Evolutionary conservation across 2,113 vertebrate species (phyloP).

Genomic region (Atherinomorus stipes): DNA sequence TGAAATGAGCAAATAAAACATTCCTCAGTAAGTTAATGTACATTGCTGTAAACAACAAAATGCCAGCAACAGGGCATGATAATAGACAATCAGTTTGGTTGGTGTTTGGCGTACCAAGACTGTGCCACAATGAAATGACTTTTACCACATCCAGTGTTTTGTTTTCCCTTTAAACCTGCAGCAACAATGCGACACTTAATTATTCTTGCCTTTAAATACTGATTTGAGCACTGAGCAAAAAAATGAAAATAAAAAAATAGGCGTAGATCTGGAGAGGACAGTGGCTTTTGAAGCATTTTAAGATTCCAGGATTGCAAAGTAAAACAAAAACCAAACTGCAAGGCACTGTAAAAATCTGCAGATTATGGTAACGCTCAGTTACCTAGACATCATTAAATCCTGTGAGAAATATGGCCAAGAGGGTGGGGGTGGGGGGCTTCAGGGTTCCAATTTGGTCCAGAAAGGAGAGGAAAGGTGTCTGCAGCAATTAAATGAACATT

Average conservation of each 20-base stretch:
- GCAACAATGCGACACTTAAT: slow-evolving; percentile 12
- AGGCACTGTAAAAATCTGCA: slow-evolving; percentile 81
- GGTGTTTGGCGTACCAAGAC: slow-evolving; percentile 60
- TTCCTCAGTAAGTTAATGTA: slow-evolving; percentile 74
- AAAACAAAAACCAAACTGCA: slow-evolving; percentile 67
- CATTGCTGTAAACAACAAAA: slow-evolving; percentile 78
- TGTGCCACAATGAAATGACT: slow-evolving; percentile 34
- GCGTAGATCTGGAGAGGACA: slow-evolving; percentile 3
- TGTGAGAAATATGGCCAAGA: slow-evolving; percentile 41
- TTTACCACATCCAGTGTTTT: slow-evolving; percentile 22
- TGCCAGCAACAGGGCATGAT: slow-evolving; percentile 54
- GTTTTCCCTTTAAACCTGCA: slow-evolving; percentile 34
- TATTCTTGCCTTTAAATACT: slow-evolving; percentile 39
- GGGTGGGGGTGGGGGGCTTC: neutral
- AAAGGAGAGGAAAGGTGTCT: slow-evolving; percentile 58
- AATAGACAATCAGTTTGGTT: slow-evolving; percentile 66
- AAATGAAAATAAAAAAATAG: slow-evolving; percentile 31
- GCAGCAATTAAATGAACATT: slow-evolving; percentile 53
- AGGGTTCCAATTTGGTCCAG: slow-evolving; percentile 76
- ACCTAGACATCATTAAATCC: slow-evolving; percentile 75
- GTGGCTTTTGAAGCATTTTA: slow-evolving; percentile 22
- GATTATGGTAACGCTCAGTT: slow-evolving; percentile 67
- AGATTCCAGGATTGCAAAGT: slow-evolving; percentile 48
- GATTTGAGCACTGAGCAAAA: slow-evolving; percentile 15
- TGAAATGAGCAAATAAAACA: slow-evolving; percentile 68